Conservation (phyloP, 2,113 vertebrate genomes). For the Malurus elegans region DNA sequence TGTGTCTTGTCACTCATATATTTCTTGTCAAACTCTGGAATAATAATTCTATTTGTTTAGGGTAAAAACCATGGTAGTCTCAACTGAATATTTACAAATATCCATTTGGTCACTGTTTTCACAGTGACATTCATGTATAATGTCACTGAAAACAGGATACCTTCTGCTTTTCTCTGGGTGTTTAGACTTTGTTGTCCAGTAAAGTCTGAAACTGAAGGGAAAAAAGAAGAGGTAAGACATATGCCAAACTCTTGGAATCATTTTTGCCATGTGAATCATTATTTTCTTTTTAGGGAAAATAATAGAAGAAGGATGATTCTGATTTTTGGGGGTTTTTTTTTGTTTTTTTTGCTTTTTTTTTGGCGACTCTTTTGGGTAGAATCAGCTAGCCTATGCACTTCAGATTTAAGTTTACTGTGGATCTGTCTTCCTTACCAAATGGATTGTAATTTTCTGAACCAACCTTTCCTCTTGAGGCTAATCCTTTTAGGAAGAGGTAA, state of each 20-base stretch:
- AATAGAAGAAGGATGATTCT: background rate
- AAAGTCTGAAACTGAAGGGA: background rate
- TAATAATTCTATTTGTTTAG: background rate
- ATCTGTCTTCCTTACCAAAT: background rate
- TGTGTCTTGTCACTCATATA: background rate
- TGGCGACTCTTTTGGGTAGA: background rate
- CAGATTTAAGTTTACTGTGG: background rate
- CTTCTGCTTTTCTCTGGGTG: background rate
- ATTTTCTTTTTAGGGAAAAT: background rate
- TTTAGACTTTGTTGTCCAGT: background rate
- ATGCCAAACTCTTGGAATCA: background rate
- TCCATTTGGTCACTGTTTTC: background rate
- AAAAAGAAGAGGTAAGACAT: background rate
- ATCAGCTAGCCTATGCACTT: background rate
- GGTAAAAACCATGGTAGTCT: background rate
- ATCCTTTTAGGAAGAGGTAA: conserved; percentile 51
- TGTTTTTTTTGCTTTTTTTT: background rate
- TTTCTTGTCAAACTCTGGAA: background rate
- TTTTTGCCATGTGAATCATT: background rate
- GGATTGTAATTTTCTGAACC: conserved; percentile 31
- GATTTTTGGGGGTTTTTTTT: background rate
- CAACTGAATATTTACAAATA: background rate
- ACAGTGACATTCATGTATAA: background rate
- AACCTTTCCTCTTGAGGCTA: conserved; percentile 46
- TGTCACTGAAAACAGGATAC: background rate